A percentile compares a stretch with the other conserved stretches of the same genome.
phyloP scores from a whole-genome alignment of 2,797 vertebrate genomes.

The Catostomus latipinnis region DNA sequence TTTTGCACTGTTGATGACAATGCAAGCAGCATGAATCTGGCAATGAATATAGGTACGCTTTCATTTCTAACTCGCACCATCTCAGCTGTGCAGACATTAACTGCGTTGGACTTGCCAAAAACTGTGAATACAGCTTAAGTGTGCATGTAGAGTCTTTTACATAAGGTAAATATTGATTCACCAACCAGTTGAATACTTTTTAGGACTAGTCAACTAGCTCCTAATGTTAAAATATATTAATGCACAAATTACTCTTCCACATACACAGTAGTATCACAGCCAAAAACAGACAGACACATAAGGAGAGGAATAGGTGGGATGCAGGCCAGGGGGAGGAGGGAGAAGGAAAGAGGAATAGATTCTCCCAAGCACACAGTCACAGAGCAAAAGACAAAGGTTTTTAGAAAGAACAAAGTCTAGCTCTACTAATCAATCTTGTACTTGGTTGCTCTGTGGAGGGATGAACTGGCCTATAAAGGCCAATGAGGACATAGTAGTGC shows the following conservation, averaged over 20 bases:
- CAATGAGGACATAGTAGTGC: slow-evolving; percentile 6
- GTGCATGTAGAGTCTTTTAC: too few relatives aligned
- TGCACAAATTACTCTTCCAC: neutral
- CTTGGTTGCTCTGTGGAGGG: slow-evolving; percentile 27
- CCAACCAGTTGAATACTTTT: too few relatives aligned
- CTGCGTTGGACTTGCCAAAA: too few relatives aligned
- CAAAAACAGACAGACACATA: slow-evolving; percentile 7
- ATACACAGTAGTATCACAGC: neutral
- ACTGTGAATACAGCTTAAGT: too few relatives aligned
- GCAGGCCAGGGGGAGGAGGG: neutral
- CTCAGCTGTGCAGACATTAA: too few relatives aligned
- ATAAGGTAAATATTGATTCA: too few relatives aligned
- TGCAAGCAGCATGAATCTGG: too few relatives aligned
- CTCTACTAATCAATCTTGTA: slow-evolving; percentile 2
- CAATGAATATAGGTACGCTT: too few relatives aligned
- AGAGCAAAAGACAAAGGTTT: neutral
- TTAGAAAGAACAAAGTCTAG: slow-evolving; percentile 9
- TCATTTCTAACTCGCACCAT: too few relatives aligned
- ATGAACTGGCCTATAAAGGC: slow-evolving; percentile 18
- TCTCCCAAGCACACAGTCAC: neutral
- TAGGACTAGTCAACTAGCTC: too few relatives aligned
- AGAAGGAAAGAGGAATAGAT: neutral
- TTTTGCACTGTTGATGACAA: too few relatives aligned
- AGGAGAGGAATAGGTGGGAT: slow-evolving; percentile 12
- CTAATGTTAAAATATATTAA: too few relatives aligned